Base-by-base conservation (phyloP, 2,888 invertebrate genomes). In the Gastrophysa polygoni region DNA sequence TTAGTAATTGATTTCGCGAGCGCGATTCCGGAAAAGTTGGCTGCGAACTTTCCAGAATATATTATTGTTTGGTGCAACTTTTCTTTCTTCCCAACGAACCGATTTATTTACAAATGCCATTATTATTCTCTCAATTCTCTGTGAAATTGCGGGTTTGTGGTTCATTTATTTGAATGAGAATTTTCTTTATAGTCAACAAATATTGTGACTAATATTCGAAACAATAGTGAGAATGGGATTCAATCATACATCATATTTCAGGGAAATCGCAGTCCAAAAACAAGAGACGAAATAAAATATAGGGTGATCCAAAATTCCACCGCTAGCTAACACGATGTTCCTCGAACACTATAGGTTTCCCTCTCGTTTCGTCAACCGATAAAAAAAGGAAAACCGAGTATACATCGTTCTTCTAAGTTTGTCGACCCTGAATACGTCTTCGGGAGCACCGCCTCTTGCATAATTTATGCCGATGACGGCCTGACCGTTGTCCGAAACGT, bases 1-100 rank as follows among this genome's bases (percentile, higher is more conserved):
- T 68, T 68, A 59, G 54, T 68, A 68, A 68, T 68, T 68, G 68
- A 68, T 68, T 68, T 61, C 52, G 56, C 51, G 60, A 59, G 63
- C 47, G 57, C 63, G 48, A 61, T 65, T 61, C 57, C 52, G n/a
- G 48, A 51, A 54, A 62, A 68, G 55, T 59, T 66, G 43, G 52
- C 59, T 58, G 32, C 43, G 29, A 55, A 54, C 52, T 44, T 49
- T 32, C 7, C 16, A 38, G 32, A 54, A 34, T 14, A 43, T 52
- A 17, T 56, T 56, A 57, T 58, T 57, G 54, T 51, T 54, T 20
- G 32, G 20, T 29, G 16, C 52, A 47, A 44, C 48, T 56, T 44
- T 56, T 34, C 34, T 17, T 52, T 34, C 14, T n/a, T 52, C 14
- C 11, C 6, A 38, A 7, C 4, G 10, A 32, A 3, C 20, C 8